Base-by-base conservation (phyloP, 92 coral and sea anemone species). In the Galaxea fascicularis region DNA sequence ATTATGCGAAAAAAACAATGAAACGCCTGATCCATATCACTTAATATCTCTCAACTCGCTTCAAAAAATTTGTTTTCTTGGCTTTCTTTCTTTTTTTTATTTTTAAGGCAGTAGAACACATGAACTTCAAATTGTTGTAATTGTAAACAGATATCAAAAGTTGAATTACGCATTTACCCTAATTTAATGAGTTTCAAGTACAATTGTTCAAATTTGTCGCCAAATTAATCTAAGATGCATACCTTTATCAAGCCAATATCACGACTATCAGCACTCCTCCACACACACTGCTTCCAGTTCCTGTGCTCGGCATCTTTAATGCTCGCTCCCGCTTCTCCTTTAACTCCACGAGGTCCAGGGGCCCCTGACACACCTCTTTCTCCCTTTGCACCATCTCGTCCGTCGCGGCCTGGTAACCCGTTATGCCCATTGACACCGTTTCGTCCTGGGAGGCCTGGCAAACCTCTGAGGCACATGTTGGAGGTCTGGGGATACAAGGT, bases 381-480 rank as follows among this genome's bases (percentile, higher is more conserved):
- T 15, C 65, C 80, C 73, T 82, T 65, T 13, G 54, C 65, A 56
- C 73, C 90, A 60, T 87, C 90, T 35, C 90, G 90, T 20, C 90
- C 86, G 85, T 79, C 90, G 60, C 90, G 90, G 28, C 90, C 90
- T 79, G 90, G 90, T 56, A 80, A 8, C 25, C 90, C 90, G 45
- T 79, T 79, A 69, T 73, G 73, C 7, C 90, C 90, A 26, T 84
- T 84, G 9, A 87, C 67, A 4, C 90, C 90, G 16, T 79, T 79
- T 15, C 67, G 46, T 16, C 90, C 90, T 0, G 90, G 90, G 30
- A 65, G 65, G 8, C 90, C 90, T 8, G 79, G 80, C 5, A 86
- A 65, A 39, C 86, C 90, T 49, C 63, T 79, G 6, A 67, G 74
- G 41, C 90, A 86, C 22, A 5, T 18, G 4, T 3, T 18, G 0